Evolutionary conservation across 2,113 vertebrate genomes (phyloP), one percentile per base, ranked within the genome.

Genomic region (Motacilla tschutschensis): DNA sequence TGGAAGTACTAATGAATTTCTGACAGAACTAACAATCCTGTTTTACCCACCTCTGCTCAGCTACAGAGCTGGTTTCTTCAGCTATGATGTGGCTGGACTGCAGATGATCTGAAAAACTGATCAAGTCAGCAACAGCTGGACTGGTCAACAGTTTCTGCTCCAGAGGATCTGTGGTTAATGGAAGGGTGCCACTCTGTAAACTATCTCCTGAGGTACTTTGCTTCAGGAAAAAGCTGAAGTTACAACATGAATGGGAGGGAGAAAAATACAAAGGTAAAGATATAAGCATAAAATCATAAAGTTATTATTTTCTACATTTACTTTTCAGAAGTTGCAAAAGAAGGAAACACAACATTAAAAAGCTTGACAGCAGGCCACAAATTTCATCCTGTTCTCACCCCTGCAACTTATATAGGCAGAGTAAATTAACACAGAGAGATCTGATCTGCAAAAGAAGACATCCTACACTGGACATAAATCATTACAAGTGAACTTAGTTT

Each of bases 191-290:
- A 91, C 98, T 98, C 92, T 98, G 98, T 85, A 99, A 97, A 82
- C 99, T 99, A 78, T 99, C 99, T 79, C 98, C 98, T 28, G 99
- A 99, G 8, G 97, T 98, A 93, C 98, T 98, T 83, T 98, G 98
- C 92, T 99, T 99, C 95, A 99, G 91, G 82, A 98, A 99, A 94
- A 99, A 98, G 81, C 98, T 99, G 90, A 94, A 72, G 67, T 46
- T 55, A 38, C 17, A 91, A 69, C 17, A 79, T 8, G 70, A 79
- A 87, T 17, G 60, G 21, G 51, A 70, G 14, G 24, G 6, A 35
- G 18, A 47, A 25, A 51, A 64, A 59, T 35, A 64, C 14, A 41
- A 76, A 80, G 17, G 4, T 28, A 63, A 81, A 87, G 57, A 44
- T 12, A 22, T 8, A 78, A 76, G 16, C 10, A 50, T 20, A 47